phyloP scores from a whole-genome alignment of 2,113 vertebrate species.

The Boulengeromyrus knoepffleri region DNA sequence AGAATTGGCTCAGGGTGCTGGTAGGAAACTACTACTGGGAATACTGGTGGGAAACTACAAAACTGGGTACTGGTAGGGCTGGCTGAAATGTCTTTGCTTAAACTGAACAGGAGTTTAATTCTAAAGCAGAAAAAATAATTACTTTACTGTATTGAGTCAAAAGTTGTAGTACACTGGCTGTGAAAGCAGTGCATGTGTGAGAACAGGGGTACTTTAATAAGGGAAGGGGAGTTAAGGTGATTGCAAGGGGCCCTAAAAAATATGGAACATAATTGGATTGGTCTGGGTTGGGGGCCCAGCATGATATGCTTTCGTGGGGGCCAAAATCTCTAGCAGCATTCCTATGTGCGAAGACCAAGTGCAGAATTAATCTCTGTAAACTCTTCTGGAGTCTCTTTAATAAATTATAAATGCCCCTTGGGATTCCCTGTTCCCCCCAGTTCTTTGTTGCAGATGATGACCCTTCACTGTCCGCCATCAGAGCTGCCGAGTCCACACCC shows the following conservation, averaged over 20 bases:
- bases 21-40: background rate
- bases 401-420: background rate
- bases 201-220: background rate
- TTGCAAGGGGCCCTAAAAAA: background rate
- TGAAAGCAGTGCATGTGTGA: background rate
- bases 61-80: background rate
- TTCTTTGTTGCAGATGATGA: conserved; percentile 42
- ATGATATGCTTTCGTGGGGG: background rate
- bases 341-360: background rate
- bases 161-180: background rate
- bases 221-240: background rate
- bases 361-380: background rate
- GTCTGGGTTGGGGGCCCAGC: background rate
- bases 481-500: background rate
- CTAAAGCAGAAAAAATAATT: background rate
- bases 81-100: background rate
- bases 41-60: background rate
- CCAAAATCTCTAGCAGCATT: background rate
- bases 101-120: background rate
- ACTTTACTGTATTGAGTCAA: background rate
- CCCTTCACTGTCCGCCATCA: background rate
- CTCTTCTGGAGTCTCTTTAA: background rate
- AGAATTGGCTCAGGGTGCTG: background rate
- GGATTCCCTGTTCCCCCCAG: conserved; percentile 13
- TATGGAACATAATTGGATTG: background rate